Base-by-base conservation (phyloP, 2,888 invertebrate genomes). In the Tromatobia lineatoria region DNA sequence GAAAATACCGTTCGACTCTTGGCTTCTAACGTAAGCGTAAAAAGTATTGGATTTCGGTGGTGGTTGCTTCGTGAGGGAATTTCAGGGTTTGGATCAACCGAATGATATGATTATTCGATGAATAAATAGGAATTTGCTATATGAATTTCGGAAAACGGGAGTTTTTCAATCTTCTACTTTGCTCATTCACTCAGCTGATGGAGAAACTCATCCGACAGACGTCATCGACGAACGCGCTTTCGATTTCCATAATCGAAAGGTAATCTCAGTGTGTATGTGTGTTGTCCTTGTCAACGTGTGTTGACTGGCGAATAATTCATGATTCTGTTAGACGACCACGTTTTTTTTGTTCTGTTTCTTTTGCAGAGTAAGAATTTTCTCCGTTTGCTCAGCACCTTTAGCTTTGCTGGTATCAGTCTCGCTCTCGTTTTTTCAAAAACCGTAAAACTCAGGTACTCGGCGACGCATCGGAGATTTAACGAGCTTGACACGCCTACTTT, bases 101-200 rank as follows among this genome's bases (percentile, higher is more conserved):
- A 54, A 54, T 54, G 54, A 54, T 54, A 54, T 54, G 54, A 20
- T 20, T 7, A 11, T 54, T 23, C 23, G 20, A n/a, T 4, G 29
- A 29, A 29, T 29, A 18, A 38, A 15, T n/a, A 18, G 6, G n/a
- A n/a, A 18, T 1, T 2, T 15, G 50, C 50, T 52, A n/a, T 52
- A 52, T 52, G 18, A 4, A n/a, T n/a, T 20, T 52, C 52, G 52
- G 20, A 3, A 52, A 47, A 47, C n/a, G 2, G 15, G 47, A 0
- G n/a, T 4, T 10, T 10, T 8, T 38, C 1, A 38, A 47, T n/a
- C 6, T 18, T 7, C 18, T 0, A 50, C 50, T 38, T 3, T 0
- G 23, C 45, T 69, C 66, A 66, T 54, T 75, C 69, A 82, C 82
- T 82, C 83, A 83, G 79, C 83, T 79, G 76, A 83, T 59, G 79